Conservation (phyloP, 2,797 vertebrate genomes). For the Melanotaenia trifasciata region DNA sequence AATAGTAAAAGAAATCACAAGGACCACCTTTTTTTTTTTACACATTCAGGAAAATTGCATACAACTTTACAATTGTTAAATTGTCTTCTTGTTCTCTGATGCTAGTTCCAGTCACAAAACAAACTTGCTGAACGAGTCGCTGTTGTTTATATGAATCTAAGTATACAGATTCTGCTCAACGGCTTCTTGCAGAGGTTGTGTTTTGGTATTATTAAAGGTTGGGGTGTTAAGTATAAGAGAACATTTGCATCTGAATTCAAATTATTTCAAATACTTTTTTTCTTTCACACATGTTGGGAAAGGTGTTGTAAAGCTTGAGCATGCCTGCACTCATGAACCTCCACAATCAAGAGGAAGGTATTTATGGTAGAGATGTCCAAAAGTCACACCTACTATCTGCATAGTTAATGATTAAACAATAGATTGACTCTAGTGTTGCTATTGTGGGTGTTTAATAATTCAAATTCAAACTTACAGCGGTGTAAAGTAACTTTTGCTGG, state of each 20-base stretch:
- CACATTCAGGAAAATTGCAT: not conserved
- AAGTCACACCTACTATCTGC: conserved; percentile 14
- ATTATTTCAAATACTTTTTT: conserved; percentile 8
- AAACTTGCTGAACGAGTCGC: not conserved
- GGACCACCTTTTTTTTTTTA: not conserved
- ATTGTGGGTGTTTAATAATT: conserved; percentile 1
- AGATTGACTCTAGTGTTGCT: not conserved
- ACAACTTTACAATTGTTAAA: not conserved
- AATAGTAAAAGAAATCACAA: not conserved
- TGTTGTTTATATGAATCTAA: not conserved
- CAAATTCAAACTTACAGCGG: not conserved
- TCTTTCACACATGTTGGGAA: not conserved
- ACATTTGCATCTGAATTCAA: too few species aligned
- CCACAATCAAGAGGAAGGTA: conserved; percentile 16
- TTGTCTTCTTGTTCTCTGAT: conserved; percentile 3
- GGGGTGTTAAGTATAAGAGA: not conserved
- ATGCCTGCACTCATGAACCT: not conserved
- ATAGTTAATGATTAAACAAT: conserved; percentile 47
- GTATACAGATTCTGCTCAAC: not conserved
- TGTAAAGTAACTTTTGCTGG: not conserved
- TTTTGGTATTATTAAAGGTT: not conserved
- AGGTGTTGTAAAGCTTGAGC: not conserved
- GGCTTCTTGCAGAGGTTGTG: not conserved
- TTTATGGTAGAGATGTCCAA: conserved; percentile 23
- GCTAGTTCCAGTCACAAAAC: conserved; percentile 7